Evolutionary conservation across 2,888 invertebrate species (phyloP).

Genomic region (Apotomis capreana): DNA sequence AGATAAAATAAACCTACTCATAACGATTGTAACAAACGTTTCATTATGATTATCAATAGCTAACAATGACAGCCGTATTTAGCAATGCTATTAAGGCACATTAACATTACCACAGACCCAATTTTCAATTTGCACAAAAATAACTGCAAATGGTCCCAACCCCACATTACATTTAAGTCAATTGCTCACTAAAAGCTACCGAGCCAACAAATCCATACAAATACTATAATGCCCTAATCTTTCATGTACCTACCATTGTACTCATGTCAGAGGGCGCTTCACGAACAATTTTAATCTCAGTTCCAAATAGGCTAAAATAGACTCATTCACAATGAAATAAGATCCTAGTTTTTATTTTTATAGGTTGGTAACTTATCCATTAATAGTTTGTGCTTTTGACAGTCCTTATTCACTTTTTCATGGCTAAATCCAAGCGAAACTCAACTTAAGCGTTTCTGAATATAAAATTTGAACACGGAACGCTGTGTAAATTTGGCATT

Average conservation of each 20-base stretch:
- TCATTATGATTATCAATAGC: too few species aligned
- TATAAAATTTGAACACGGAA: not conserved
- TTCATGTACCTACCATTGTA: slow-evolving; percentile 49
- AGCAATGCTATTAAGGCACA: too few species aligned
- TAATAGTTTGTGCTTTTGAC: slow-evolving; percentile 47
- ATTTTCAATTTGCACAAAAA: slow-evolving; percentile 29
- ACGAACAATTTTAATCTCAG: not conserved
- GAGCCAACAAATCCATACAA: slow-evolving; percentile 31
- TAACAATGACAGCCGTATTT: too few species aligned
- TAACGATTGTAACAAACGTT: too few species aligned
- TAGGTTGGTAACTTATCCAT: slow-evolving; percentile 12
- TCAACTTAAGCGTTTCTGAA: not conserved
- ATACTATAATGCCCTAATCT: slow-evolving; percentile 47
- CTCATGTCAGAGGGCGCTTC: slow-evolving; percentile 49
- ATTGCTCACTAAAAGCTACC: slow-evolving; percentile 22
- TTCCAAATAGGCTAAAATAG: not conserved
- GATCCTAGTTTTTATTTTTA: not conserved
- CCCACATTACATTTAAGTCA: slow-evolving; percentile 31
- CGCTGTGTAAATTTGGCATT: slow-evolving; percentile 11
- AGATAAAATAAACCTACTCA: too few species aligned
- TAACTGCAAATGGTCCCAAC: slow-evolving; percentile 18
- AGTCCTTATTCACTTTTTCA: slow-evolving; percentile 30
- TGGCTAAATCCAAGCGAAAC: slow-evolving; percentile 22
- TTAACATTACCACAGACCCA: slow-evolving; percentile 17
- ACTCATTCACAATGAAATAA: not conserved